These are phyloP conservation scores for Origma solitaria DNA, from an alignment of 2,113 vertebrate genomes.

Conservation along the genomic window DNA sequence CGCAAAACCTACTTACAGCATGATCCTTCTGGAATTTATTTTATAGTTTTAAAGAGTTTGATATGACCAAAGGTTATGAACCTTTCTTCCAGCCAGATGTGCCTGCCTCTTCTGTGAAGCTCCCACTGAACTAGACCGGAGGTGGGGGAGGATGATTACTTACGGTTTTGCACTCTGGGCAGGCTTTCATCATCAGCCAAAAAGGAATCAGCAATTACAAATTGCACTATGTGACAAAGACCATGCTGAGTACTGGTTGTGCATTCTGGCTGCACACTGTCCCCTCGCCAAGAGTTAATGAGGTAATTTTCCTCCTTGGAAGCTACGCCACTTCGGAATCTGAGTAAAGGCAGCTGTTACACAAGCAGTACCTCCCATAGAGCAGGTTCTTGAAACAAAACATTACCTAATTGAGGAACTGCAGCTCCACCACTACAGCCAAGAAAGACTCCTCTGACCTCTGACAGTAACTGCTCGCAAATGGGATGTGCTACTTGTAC, in stretches of 20 bases:
- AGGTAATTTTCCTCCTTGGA: neutral
- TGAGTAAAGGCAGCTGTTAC: neutral
- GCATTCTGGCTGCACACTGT: neutral
- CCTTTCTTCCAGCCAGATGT: neutral
- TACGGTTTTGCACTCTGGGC: neutral
- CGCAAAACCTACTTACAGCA: neutral
- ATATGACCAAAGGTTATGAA: neutral
- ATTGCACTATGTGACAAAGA: neutral
- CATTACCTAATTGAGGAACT: neutral
- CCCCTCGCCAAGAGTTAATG: neutral
- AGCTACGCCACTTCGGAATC: neutral
- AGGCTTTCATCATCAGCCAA: conserved; percentile 33
- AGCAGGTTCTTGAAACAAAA: neutral
- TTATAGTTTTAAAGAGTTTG: neutral
- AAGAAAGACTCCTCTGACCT: neutral
- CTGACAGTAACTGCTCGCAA: neutral
- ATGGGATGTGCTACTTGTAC: neutral
- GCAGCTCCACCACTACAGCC: neutral
- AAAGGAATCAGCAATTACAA: neutral
- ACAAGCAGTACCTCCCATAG: neutral
- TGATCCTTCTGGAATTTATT: neutral
- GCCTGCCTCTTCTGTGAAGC: neutral
- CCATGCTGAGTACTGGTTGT: neutral
- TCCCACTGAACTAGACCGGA: neutral
- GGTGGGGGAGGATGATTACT: neutral